phyloP scores from a whole-genome alignment of 2,797 vertebrate genomes.

The Aplochiton taeniatus region DNA sequence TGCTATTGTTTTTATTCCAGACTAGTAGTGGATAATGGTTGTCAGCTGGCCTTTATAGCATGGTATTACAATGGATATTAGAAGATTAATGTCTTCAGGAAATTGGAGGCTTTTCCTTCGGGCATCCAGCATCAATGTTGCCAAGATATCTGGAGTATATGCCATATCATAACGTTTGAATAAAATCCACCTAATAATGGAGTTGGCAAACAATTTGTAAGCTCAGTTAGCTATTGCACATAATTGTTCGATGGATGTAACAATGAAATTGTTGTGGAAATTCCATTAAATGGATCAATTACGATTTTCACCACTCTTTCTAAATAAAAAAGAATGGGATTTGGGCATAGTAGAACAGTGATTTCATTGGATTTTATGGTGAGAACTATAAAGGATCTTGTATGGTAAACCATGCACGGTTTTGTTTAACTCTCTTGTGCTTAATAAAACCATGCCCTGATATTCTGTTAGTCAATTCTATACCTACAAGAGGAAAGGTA shows the following conservation, averaged over 20 bases:
- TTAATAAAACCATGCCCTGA: slow-evolving; percentile 43
- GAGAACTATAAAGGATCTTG: slow-evolving; percentile 45
- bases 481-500: no score
- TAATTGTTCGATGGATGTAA: no score
- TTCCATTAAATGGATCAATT: no score
- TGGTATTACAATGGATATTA: slow-evolving; percentile 51
- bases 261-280: no score
- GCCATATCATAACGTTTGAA: slow-evolving; percentile 22
- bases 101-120: slow-evolving; percentile 60
- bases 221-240: no score
- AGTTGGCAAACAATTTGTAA: not conserved
- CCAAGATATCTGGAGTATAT: slow-evolving; percentile 17
- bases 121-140: slow-evolving; percentile 37
- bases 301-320: no score
- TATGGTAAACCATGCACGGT: slow-evolving; percentile 53
- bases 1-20: slow-evolving; percentile 50
- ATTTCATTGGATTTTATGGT: slow-evolving; percentile 22
- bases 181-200: slow-evolving; percentile 31
- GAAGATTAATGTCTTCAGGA: slow-evolving; percentile 58
- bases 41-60: slow-evolving; percentile 54
- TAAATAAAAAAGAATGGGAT: not conserved
- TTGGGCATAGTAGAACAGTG: slow-evolving; percentile 21
- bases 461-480: slow-evolving; percentile 33
- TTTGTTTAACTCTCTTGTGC: slow-evolving; percentile 58
- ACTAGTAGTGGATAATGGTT: slow-evolving; percentile 55